Base-by-base conservation (phyloP, 2,113 vertebrate species). In the Phrynocephalus versicolor region DNA sequence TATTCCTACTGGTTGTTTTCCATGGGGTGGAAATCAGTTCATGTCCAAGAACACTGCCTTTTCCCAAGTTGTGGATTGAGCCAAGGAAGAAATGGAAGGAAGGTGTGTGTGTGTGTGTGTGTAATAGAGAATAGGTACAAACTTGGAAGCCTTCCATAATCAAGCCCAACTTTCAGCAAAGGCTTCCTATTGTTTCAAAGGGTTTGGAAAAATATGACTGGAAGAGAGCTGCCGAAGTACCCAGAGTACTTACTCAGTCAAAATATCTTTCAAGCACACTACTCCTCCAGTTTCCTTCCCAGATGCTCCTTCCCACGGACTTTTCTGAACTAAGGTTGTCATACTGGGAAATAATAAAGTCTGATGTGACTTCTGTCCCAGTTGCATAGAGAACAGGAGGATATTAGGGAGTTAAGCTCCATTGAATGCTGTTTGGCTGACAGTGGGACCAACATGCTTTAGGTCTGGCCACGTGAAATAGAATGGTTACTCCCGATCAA, bases 1-100 rank as follows among this genome's bases (percentile, higher is more conserved):
- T 19, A 13, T 41, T 67, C 6, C 45, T 37, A 27, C 21, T 23
- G 37, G 14, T 23, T 35, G 4, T 27, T n/a, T 62, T 8, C 65
- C 33, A 83, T 67, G 16, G 89, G 88, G 64, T 88, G 86, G 69
- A 88, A 84, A 80, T 41, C 79, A 71, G 78, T 70, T 92, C 89
- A 91, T 93, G 88, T 94, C 91, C 45, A 89, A 55, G 41, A 79
- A 88, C 37, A 74, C 14, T 88, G 73, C 76, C 75, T 76, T 88
- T 37, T 27, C 35, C n/a, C 57, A 75, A 19, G 2, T 16, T 37
- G 9, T 21, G 57, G 58, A 1, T 79, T 67, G 2, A 23, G 74
- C 87, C 76, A 84, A 15, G 78, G 55, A 51, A 67, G 58, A 2
- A 73, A 82, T 65, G 0, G 74, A 81, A 65, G 65, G 81, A 81